Evolutionary conservation across 2,797 vertebrate species (phyloP).

Genomic region (Poeciliopsis gracilis): DNA sequence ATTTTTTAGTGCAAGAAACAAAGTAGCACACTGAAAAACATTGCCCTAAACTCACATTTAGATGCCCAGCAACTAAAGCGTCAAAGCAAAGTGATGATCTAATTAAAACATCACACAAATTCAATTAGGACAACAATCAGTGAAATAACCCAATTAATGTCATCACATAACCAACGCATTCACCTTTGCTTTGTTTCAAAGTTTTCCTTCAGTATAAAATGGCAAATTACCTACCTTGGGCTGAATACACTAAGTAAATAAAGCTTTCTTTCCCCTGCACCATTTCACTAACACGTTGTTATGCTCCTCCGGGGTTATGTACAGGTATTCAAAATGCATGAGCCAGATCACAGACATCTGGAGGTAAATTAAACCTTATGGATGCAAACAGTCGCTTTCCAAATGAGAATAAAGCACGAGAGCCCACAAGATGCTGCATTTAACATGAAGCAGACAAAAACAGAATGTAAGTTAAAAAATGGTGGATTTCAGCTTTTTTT

Average conservation of each 20-base stretch:
- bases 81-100: neutral
- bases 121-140: neutral
- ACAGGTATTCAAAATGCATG: slow-evolving; percentile 28
- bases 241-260: slow-evolving; percentile 26
- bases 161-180: neutral
- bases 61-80: neutral
- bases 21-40: neutral
- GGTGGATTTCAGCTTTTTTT: too few relatives aligned
- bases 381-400: slow-evolving; percentile 15
- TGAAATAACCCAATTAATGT: neutral
- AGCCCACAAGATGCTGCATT: slow-evolving; percentile 9
- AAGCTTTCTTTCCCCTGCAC: slow-evolving; percentile 22
- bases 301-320: slow-evolving; percentile 30
- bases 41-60: neutral
- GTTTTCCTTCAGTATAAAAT: slow-evolving; percentile 23
- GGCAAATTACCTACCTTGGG: slow-evolving; percentile 34
- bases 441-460: slow-evolving; percentile 16
- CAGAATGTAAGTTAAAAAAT: neutral
- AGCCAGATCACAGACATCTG: slow-evolving; percentile 6
- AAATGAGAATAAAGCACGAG: slow-evolving; percentile 15
- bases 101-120: neutral
- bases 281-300: slow-evolving; percentile 46
- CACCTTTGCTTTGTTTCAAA: neutral
- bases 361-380: slow-evolving; percentile 44
- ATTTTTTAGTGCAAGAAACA: neutral